Conservation (phyloP, 2,797 vertebrate genomes). For the Sus cebifrons region DNA sequence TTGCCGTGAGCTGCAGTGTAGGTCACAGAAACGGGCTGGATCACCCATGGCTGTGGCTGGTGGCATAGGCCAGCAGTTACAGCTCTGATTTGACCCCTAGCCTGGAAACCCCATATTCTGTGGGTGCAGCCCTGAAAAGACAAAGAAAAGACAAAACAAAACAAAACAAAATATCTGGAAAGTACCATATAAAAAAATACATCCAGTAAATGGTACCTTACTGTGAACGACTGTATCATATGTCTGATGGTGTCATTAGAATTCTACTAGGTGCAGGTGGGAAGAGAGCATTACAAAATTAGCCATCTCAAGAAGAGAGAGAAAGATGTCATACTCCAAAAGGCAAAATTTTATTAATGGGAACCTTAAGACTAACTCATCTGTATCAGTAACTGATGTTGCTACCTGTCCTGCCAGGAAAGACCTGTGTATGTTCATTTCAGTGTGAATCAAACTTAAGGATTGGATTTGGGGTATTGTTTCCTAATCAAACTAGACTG, state of each 20-base stretch:
- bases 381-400: not conserved
- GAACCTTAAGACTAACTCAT: not conserved
- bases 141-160: too few species aligned
- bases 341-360: not conserved
- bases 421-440: not conserved
- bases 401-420: not conserved
- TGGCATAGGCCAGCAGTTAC: too few species aligned
- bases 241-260: not conserved
- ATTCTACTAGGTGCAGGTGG: not conserved
- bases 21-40: too few species aligned
- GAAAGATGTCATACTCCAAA: not conserved
- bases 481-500: not conserved
- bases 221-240: not conserved
- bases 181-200: not conserved
- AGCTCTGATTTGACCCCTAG: too few species aligned
- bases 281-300: not conserved
- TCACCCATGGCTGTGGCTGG: too few species aligned
- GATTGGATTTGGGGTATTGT: not conserved
- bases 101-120: too few species aligned
- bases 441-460: not conserved
- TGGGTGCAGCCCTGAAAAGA: too few species aligned
- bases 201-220: not conserved
- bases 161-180: not conserved
- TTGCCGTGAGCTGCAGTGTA: too few species aligned
- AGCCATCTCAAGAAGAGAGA: not conserved